Conservation (phyloP, 2,113 vertebrate genomes). For the Pogona vitticeps region DNA sequence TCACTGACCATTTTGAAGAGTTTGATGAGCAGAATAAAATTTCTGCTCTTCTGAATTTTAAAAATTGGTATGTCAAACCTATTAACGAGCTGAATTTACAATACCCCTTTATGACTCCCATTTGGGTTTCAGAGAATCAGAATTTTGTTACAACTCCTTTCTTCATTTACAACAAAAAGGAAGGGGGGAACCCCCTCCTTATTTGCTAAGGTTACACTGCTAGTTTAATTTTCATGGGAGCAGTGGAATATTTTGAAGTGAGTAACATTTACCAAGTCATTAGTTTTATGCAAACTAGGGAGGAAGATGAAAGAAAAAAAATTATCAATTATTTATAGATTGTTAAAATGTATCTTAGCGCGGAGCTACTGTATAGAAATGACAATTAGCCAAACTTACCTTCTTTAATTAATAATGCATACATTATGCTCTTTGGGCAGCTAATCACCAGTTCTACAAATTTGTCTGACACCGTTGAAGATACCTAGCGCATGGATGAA, state of each 20-base stretch:
- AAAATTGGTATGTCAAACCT: slow-evolving; percentile 50
- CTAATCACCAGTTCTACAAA: slow-evolving; percentile 82
- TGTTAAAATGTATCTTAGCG: slow-evolving; percentile 93
- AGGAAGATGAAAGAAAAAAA: slow-evolving; percentile 98
- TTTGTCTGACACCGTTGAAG: slow-evolving; percentile 77
- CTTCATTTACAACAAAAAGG: slow-evolving; percentile 65
- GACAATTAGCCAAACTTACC: slow-evolving; percentile 93
- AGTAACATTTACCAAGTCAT: slow-evolving; percentile 93
- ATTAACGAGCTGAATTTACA: slow-evolving; percentile 51
- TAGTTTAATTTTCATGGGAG: slow-evolving; percentile 84
- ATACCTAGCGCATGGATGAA: slow-evolving; percentile 73
- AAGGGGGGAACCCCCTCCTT: slow-evolving; percentile 60
- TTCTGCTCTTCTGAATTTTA: slow-evolving; percentile 51
- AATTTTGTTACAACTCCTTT: slow-evolving; percentile 69
- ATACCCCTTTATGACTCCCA: slow-evolving; percentile 59
- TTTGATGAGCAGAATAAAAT: slow-evolving; percentile 52
- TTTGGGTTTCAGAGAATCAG: slow-evolving; percentile 66
- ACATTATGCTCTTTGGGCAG: slow-evolving; percentile 87
- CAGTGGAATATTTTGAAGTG: slow-evolving; percentile 88
- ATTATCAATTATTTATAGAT: slow-evolving; percentile 99
- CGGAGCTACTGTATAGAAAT: slow-evolving; percentile 88
- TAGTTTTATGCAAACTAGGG: slow-evolving; percentile 99
- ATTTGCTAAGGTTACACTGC: slow-evolving; percentile 83
- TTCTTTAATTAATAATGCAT: slow-evolving; percentile 97
- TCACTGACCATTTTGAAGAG: slow-evolving; percentile 54